Conservation (phyloP, 2,113 vertebrate genomes). For the Anguilla rostrata region DNA sequence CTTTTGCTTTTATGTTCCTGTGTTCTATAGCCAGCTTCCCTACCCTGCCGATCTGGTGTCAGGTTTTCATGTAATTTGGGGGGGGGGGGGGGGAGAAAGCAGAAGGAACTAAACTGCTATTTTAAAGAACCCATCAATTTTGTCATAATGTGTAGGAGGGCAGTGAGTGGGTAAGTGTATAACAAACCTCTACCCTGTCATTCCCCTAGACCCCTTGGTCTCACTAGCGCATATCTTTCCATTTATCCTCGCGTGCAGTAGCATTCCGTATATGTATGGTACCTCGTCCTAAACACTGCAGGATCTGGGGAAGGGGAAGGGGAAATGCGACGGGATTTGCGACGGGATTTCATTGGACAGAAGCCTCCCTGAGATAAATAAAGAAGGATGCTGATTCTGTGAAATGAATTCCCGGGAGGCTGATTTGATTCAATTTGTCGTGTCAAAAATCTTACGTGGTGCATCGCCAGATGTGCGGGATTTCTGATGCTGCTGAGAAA, state of each 20-base stretch:
- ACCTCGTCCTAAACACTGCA: neutral
- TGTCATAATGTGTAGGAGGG: constrained; percentile 19
- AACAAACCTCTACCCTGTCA: constrained; percentile 28
- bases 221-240: neutral
- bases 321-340: neutral
- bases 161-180: constrained; percentile 42
- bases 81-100: neutral
- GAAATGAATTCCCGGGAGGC: neutral
- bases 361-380: constrained; percentile 1
- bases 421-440: neutral
- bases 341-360: neutral
- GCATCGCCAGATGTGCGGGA: neutral
- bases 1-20: neutral
- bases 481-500: neutral
- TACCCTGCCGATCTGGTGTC: neutral
- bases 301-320: constrained; percentile 1
- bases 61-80: neutral
- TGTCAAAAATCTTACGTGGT: neutral
- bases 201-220: constrained; percentile 9
- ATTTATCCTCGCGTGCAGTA: neutral
- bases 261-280: neutral
- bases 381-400: neutral
- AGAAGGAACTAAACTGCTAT: constrained; percentile 10
- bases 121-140: constrained; percentile 34
- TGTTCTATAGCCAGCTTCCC: neutral